Evolutionary conservation across 2,113 vertebrate species (phyloP).

Genomic region (Emydocephalus ijimae): DNA sequence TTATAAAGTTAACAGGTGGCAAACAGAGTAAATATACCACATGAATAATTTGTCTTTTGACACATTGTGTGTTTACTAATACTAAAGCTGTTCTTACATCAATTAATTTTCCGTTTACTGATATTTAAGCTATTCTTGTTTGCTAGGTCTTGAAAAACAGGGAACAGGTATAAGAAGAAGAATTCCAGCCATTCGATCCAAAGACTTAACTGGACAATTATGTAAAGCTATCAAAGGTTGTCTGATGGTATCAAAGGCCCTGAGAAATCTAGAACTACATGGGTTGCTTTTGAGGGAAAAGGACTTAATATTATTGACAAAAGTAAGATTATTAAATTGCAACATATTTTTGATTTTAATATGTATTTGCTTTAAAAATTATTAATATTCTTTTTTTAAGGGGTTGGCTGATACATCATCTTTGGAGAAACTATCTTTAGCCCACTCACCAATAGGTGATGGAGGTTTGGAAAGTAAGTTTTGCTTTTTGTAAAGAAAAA

Average conservation of each 20-base stretch:
- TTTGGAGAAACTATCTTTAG: constrained; percentile 84
- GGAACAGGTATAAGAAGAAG: constrained; percentile 72
- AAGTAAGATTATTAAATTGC: constrained; percentile 71
- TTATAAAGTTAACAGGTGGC: background rate
- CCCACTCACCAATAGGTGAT: constrained; percentile 87
- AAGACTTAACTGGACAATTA: constrained; percentile 84
- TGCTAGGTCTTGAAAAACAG: constrained; percentile 68
- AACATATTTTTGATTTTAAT: background rate
- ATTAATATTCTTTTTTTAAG: constrained; percentile 62
- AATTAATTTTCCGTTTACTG: constrained; percentile 15
- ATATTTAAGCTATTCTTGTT: constrained; percentile 39
- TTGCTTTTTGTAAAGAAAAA: constrained; percentile 18
- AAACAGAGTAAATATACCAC: background rate
- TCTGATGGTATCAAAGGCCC: constrained; percentile 74
- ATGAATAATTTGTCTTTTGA: background rate
- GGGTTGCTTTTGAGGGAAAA: constrained; percentile 84
- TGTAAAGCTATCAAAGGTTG: constrained; percentile 85
- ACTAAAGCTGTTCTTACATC: constrained; percentile 4
- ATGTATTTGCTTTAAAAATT: constrained; percentile 6
- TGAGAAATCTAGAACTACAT: constrained; percentile 85
- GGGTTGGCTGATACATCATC: constrained; percentile 80
- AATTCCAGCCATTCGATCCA: constrained; percentile 81
- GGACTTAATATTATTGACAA: constrained; percentile 83
- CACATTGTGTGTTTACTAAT: background rate
- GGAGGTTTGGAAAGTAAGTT: constrained; percentile 88